A percentile compares a stretch with the other conserved stretches of the same genome.
phyloP scores from a whole-genome alignment of 2,888 invertebrate species.

The Plutella xylostella region DNA sequence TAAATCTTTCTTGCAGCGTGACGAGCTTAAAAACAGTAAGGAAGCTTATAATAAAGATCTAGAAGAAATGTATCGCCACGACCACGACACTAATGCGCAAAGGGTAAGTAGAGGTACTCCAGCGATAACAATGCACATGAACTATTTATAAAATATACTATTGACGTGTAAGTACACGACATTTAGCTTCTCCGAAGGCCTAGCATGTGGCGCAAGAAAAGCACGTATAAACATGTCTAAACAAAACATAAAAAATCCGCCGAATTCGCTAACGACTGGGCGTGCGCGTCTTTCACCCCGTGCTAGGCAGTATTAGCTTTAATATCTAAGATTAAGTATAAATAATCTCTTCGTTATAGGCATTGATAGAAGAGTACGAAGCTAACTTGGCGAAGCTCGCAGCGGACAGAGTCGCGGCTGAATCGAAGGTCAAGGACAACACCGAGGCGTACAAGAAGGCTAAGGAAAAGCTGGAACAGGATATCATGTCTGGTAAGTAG shows the following conservation, averaged over 20 bases:
- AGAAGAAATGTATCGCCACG: conserved; percentile 67
- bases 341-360: not conserved
- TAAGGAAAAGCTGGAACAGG: conserved; percentile 52
- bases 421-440: conserved; percentile 51
- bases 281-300: no score
- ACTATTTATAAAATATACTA: no score
- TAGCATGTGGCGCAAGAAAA: no score
- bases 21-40: conserved; percentile 42
- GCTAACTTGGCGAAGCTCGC: conserved; percentile 57
- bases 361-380: conserved; percentile 65
- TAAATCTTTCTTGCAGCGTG: conserved; percentile 29
- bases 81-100: conserved; percentile 73
- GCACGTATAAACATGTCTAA: no score
- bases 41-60: conserved; percentile 56
- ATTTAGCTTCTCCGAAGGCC: no score
- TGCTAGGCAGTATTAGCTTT: no score
- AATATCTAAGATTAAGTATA: no score
- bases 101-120: conserved; percentile 62
- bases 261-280: no score
- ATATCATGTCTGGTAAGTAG: conserved; percentile 54
- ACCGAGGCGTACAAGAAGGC: conserved; percentile 55
- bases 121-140: no score
- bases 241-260: no score
- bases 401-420: conserved; percentile 61
- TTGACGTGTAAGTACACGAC: no score